phyloP scores from a whole-genome alignment of 1,140 invertebrate genomes.

The Asbolus verrucosus region DNA sequence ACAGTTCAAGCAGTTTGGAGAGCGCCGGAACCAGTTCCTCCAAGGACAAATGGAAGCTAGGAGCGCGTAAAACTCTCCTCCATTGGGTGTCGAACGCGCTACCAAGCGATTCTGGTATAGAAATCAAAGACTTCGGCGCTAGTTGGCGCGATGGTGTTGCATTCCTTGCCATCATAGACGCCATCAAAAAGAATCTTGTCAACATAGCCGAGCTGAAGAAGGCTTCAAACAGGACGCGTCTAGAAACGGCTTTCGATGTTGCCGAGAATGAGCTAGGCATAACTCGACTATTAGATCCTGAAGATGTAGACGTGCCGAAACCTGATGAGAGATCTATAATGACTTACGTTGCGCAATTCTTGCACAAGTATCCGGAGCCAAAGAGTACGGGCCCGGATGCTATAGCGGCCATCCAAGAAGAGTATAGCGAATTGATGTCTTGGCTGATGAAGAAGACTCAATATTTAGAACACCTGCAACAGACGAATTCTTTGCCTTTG shows the following conservation, averaged over 20 bases:
- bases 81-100: conserved; percentile 95
- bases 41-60: conserved; percentile 85
- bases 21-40: conserved; percentile 77
- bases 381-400: conserved; percentile 76
- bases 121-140: conserved; percentile 94
- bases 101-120: conserved; percentile 88
- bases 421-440: conserved; percentile 81
- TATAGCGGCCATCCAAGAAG: conserved; percentile 80
- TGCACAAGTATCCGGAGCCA: conserved; percentile 94
- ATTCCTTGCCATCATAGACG: conserved; percentile 96
- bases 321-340: conserved; percentile 99
- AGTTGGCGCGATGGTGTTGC: conserved; percentile 98
- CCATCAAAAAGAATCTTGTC: conserved; percentile 93
- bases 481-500: conserved; percentile 74
- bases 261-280: conserved; percentile 95
- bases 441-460: conserved; percentile 85
- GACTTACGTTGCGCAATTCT: conserved; percentile 99
- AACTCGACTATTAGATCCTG: conserved; percentile 91
- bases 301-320: conserved; percentile 96
- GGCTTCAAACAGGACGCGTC: conserved; percentile 81
- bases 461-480: conserved; percentile 76
- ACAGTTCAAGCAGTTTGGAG: conserved; percentile 85
- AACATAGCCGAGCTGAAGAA: conserved; percentile 85
- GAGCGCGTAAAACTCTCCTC: conserved; percentile 90
- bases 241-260: conserved; percentile 94